These are phyloP conservation scores for Datnioides undecimradiatus DNA, from an alignment of 2,113 vertebrate species.

Conservation along the genomic window DNA sequence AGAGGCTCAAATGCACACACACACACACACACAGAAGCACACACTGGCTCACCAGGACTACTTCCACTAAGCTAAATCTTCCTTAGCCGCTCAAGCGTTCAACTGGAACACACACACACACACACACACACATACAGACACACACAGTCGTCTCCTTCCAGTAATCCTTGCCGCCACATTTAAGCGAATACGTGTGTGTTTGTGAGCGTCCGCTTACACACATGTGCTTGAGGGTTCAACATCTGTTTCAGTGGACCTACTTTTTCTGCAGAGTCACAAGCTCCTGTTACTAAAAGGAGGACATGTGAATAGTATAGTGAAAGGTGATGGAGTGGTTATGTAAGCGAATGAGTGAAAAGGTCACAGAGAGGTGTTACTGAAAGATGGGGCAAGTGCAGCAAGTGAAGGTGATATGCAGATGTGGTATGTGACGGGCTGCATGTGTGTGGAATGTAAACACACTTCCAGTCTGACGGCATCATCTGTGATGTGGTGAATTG, in stretches of 20 bases:
- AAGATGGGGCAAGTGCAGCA: not conserved
- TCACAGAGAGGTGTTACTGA: slow-evolving; percentile 4
- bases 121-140: no score
- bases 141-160: slow-evolving; percentile 6
- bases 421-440: slow-evolving; percentile 3
- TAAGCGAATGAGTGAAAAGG: slow-evolving; percentile 44
- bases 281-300: not conserved
- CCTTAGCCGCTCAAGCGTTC: not conserved
- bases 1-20: slow-evolving; percentile 7
- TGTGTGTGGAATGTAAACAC: slow-evolving; percentile 54
- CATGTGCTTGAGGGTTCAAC: not conserved
- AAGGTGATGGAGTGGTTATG: slow-evolving; percentile 30
- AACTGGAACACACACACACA: slow-evolving; percentile 19
- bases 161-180: slow-evolving; percentile 32
- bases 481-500: not conserved
- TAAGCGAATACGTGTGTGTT: not conserved
- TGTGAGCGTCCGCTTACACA: not conserved
- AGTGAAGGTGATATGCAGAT: slow-evolving; percentile 25
- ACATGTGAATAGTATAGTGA: not conserved
- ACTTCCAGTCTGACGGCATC: slow-evolving; percentile 5
- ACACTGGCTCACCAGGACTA: not conserved
- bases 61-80: slow-evolving; percentile 35
- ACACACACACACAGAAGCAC: not conserved
- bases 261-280: slow-evolving; percentile 41
- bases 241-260: slow-evolving; percentile 48